Evolutionary conservation across 2,888 invertebrate genomes (phyloP).

Genomic region (Rotaria sp.): DNA sequence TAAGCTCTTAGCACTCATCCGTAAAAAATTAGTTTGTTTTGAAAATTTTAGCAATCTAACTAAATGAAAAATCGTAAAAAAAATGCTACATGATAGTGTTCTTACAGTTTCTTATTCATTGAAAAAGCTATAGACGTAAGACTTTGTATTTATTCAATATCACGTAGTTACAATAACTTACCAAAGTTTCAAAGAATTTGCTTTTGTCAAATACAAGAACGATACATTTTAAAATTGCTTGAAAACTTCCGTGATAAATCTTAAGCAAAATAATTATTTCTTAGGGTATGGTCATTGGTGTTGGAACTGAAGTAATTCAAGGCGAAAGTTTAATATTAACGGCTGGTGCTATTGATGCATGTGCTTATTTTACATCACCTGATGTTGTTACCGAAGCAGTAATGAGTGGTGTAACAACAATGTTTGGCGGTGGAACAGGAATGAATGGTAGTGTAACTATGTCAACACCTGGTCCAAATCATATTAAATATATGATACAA

Average conservation of each 20-base stretch:
- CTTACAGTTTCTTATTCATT: neutral
- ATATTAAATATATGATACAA: slow-evolving; percentile 52
- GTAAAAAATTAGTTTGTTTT: too few relatives aligned
- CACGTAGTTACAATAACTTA: too few relatives aligned
- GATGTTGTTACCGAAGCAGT: slow-evolving; percentile 47
- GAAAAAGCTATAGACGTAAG: too few relatives aligned
- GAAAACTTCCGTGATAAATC: too few relatives aligned
- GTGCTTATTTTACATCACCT: slow-evolving; percentile 32
- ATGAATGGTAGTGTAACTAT: slow-evolving; percentile 52
- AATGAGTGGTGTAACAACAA: slow-evolving; percentile 50
- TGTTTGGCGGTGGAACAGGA: slow-evolving; percentile 53
- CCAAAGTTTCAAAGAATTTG: too few relatives aligned
- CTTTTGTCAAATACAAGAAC: too few relatives aligned
- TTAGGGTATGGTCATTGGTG: slow-evolving; percentile 49
- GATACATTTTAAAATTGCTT: too few relatives aligned
- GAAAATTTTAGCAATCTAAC: too few relatives aligned
- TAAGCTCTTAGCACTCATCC: too few relatives aligned
- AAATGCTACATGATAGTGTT: too few relatives aligned
- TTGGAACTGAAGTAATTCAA: slow-evolving; percentile 51
- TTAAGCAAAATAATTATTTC: neutral
- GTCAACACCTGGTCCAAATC: slow-evolving; percentile 51
- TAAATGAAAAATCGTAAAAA: too few relatives aligned
- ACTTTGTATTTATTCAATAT: too few relatives aligned
- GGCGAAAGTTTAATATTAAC: slow-evolving; percentile 51
- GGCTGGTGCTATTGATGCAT: slow-evolving; percentile 47